Percentiles rank a stretch among this genome's conserved stretches.
Evolutionary conservation across 23 tunicate genomes (phyloP).

Genomic region (Trididemnum miniatum): DNA sequence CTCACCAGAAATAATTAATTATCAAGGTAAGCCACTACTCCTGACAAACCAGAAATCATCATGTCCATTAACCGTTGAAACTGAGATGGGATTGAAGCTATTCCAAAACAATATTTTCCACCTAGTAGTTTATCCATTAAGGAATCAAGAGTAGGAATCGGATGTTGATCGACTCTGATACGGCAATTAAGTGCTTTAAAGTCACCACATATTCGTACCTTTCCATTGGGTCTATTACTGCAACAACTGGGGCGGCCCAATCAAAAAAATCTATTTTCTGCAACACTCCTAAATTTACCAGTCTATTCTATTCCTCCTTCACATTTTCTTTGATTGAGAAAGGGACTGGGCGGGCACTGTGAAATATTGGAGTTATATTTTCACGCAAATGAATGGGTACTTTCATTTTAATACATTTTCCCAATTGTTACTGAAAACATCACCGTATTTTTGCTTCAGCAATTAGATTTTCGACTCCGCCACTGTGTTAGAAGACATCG

Average conservation of each 20-base stretch:
- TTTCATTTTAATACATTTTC: too few species aligned
- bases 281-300: not conserved
- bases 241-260: slow-evolving; percentile 14
- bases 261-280: not conserved
- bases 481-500: too few species aligned
- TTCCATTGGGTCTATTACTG: not conserved
- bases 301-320: not conserved
- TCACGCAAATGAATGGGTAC: not conserved
- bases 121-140: not conserved
- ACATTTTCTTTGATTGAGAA: not conserved
- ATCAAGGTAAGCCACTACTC: slow-evolving; percentile 8
- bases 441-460: too few species aligned
- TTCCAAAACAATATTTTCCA: not conserved
- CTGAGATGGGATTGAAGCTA: not conserved
- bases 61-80: slow-evolving; percentile 1
- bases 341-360: not conserved
- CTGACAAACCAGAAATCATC: not conserved
- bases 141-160: slow-evolving; percentile 9
- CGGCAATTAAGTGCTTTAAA: not conserved
- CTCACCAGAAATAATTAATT: not conserved
- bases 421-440: too few species aligned
- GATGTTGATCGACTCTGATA: slow-evolving; percentile 12
- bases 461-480: too few species aligned
- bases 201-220: not conserved
- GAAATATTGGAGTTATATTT: not conserved